These are phyloP conservation scores for Drosophila ochracea DNA, from an alignment of 2,888 invertebrate species.

Conservation along the genomic window DNA sequence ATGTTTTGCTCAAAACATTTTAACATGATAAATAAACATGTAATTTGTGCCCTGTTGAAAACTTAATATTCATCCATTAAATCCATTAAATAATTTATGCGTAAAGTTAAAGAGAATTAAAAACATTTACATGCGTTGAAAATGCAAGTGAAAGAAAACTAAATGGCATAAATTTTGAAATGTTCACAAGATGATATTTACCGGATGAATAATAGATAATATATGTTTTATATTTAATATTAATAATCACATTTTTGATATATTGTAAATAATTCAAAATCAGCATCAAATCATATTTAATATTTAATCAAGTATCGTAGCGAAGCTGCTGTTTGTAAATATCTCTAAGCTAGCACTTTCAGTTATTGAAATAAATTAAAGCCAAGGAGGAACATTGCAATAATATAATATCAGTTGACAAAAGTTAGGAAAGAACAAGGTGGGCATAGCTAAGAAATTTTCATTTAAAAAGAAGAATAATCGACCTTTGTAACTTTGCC, in stretches of 20 bases:
- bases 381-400: not conserved
- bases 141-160: not conserved
- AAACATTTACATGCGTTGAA: not conserved
- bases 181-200: not conserved
- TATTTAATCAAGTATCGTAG: not conserved
- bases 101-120: not conserved
- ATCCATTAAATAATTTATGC: not conserved
- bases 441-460: not conserved
- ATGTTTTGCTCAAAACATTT: not conserved
- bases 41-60: not conserved
- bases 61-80: not conserved
- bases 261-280: not conserved
- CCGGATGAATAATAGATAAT: not conserved
- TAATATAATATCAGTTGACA: not conserved
- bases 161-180: not conserved
- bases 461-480: not conserved
- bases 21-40: not conserved
- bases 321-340: not conserved
- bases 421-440: no score
- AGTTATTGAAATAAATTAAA: conserved; percentile 4
- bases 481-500: not conserved
- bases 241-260: not conserved
- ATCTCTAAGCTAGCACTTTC: not conserved
- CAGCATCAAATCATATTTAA: not conserved
- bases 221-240: not conserved